Conservation (phyloP, 2,888 invertebrate genomes). For the Plusia festucae region DNA sequence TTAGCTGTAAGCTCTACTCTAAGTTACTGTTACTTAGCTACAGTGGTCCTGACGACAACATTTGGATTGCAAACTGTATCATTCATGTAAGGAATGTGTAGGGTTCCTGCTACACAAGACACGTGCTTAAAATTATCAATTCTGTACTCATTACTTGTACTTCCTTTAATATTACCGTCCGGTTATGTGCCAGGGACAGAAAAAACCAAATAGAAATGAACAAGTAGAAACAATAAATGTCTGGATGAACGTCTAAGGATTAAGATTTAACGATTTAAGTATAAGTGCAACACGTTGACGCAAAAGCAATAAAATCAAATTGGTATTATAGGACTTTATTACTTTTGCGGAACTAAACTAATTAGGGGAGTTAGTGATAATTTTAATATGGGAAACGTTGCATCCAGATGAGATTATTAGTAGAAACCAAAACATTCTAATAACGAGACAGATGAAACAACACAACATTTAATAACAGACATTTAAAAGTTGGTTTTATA, state of each 20-base stretch:
- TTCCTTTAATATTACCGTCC: conserved; percentile 84
- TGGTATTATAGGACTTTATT: neutral
- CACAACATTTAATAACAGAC: conserved; percentile 45
- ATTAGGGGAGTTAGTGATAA: conserved; percentile 8
- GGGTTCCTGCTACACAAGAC: conserved; percentile 86
- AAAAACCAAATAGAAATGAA: conserved; percentile 82
- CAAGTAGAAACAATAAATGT: conserved; percentile 73
- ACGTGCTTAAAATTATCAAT: conserved; percentile 86
- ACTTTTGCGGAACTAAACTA: conserved; percentile 15
- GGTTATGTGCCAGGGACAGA: conserved; percentile 85
- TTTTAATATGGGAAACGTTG: conserved; percentile 44
- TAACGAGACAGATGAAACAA: conserved; percentile 50
- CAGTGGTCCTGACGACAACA: conserved; percentile 82
- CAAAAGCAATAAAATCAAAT: conserved; percentile 15
- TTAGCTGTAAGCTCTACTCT: conserved; percentile 74
- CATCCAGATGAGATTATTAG: conserved; percentile 60
- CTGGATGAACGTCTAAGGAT: conserved; percentile 54
- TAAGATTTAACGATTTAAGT: conserved; percentile 11
- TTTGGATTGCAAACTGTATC: conserved; percentile 69
- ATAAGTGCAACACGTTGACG: conserved; percentile 11
- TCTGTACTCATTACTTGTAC: conserved; percentile 88
- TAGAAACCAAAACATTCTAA: conserved; percentile 55
- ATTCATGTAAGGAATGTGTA: conserved; percentile 79
- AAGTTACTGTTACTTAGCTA: conserved; percentile 69
- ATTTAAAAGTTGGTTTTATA: conserved; percentile 17